Evolutionary conservation across 2,888 invertebrate genomes (phyloP).

Genomic region (Disparrhopalites patrizii): DNA sequence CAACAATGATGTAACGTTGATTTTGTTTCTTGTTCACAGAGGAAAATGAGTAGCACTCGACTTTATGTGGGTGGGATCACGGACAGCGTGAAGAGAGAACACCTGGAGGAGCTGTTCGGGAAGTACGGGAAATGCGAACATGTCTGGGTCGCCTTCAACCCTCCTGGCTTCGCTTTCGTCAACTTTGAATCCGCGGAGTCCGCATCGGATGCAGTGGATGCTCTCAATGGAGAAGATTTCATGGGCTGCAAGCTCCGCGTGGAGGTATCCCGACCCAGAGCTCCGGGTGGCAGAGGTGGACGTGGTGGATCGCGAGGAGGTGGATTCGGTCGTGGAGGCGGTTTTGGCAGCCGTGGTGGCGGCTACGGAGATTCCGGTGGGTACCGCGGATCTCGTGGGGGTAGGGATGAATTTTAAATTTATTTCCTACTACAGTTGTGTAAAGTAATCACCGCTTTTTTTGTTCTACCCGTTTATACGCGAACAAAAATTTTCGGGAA

Average conservation of each 20-base stretch:
- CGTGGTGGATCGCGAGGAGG: conserved; percentile 50
- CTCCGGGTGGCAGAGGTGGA: conserved; percentile 52
- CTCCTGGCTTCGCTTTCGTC: conserved; percentile 90
- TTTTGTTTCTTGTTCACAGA: background rate
- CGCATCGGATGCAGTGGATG: conserved; percentile 83
- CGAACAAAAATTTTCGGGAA: too few species aligned
- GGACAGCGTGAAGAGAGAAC: conserved; percentile 86
- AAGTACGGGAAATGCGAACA: conserved; percentile 88
- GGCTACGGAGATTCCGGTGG: conserved; percentile 24
- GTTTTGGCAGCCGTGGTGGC: conserved; percentile 54
- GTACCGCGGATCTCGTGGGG: conserved; percentile 21
- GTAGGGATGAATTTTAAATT: conserved; percentile 2
- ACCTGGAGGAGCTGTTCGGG: conserved; percentile 83
- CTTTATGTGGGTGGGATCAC: conserved; percentile 86
- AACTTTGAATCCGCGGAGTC: conserved; percentile 85
- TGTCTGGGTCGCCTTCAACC: conserved; percentile 91
- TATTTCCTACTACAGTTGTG: background rate
- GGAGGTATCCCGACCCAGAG: conserved; percentile 67
- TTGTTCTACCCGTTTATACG: too few species aligned
- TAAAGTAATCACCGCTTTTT: conserved; percentile 3
- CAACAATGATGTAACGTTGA: too few species aligned
- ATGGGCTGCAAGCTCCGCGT: conserved; percentile 82
- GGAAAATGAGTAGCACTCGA: conserved; percentile 59
- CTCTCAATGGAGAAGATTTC: conserved; percentile 81
- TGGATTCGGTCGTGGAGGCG: conserved; percentile 52